Evolutionary conservation across 1,140 invertebrate species (phyloP).

Genomic region (Eriosoma lanigerum): DNA sequence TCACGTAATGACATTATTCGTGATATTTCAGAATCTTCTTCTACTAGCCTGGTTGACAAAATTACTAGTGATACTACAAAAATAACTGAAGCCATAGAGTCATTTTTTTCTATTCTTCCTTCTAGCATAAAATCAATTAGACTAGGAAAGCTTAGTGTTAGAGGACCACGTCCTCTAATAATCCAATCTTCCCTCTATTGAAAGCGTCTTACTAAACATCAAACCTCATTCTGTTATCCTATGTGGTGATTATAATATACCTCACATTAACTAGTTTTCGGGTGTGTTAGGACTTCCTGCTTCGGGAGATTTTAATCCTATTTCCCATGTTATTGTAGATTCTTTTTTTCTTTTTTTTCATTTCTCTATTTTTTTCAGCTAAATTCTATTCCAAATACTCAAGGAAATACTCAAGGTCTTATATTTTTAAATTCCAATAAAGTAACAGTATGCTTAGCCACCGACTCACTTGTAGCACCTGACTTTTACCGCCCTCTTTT

Average conservation of each 20-base stretch:
- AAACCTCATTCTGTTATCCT: neutral
- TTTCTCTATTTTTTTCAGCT: neutral
- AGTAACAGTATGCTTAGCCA: neutral
- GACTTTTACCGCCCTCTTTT: too few relatives aligned
- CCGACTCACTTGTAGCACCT: too few relatives aligned
- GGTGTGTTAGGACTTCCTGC: too few relatives aligned
- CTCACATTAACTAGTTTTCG: neutral
- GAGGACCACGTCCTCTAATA: neutral
- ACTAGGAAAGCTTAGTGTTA: neutral
- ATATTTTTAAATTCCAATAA: neutral
- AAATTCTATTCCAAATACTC: neutral
- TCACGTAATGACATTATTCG: constrained; percentile 10
- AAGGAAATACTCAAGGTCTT: neutral
- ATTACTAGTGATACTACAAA: constrained; percentile 5
- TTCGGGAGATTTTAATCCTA: neutral
- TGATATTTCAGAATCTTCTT: constrained; percentile 12
- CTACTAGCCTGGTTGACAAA: neutral
- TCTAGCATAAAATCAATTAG: neutral
- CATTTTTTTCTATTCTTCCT: neutral
- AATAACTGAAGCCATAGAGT: neutral
- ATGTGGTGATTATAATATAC: neutral
- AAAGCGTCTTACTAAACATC: neutral
- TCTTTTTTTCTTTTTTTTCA: too few relatives aligned
- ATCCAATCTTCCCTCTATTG: too few relatives aligned
- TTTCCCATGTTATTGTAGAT: neutral